phyloP scores from a whole-genome alignment of 1,140 invertebrate genomes.

The Drosophila varians region DNA sequence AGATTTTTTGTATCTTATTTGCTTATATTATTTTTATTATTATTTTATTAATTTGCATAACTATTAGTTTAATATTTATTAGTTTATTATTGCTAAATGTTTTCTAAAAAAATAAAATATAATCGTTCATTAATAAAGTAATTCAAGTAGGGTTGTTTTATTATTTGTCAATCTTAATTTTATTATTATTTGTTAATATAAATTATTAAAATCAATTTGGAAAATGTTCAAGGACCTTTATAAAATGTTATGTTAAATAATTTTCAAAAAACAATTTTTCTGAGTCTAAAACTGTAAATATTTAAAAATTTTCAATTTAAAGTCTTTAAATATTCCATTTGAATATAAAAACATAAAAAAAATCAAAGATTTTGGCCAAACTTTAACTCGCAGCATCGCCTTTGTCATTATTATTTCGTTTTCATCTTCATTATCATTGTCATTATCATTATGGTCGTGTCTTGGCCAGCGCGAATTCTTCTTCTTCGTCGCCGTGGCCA shows the following conservation, averaged over 20 bases:
- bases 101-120: no score
- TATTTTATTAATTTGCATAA: background rate
- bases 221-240: no score
- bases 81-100: no score
- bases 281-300: background rate
- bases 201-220: no score
- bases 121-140: no score
- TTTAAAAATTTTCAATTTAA: background rate
- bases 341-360: no score
- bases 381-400: constrained; percentile 49
- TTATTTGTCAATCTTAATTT: no score
- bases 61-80: no score
- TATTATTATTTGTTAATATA: no score
- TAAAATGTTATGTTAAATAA: no score
- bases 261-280: no score
- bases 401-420: constrained; percentile 9
- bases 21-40: background rate
- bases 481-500: constrained; percentile 52
- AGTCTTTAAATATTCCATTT: background rate
- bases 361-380: constrained; percentile 16
- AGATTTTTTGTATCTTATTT: background rate
- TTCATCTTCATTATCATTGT: constrained; percentile 10
- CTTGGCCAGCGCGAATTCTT: constrained; percentile 55
- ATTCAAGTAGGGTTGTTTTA: no score
- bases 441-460: constrained; percentile 17